These are phyloP conservation scores for Leptatherina wallacei DNA, from an alignment of 2,797 vertebrate species.

Conservation along the genomic window DNA sequence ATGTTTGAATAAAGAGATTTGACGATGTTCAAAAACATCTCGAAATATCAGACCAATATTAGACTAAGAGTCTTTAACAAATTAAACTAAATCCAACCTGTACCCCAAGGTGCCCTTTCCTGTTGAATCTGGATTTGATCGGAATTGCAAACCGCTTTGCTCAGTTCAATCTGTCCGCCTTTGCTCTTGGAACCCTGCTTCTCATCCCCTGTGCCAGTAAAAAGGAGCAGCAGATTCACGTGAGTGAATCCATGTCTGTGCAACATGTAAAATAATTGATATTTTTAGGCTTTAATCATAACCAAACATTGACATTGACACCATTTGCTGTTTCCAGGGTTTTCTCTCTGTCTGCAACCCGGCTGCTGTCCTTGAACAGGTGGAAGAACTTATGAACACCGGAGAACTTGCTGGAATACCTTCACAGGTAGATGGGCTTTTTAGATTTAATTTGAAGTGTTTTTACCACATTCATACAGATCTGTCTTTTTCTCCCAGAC, in stretches of 20 bases:
- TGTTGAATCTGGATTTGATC: constrained; percentile 89
- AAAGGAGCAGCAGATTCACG: constrained; percentile 89
- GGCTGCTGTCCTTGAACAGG: constrained; percentile 86
- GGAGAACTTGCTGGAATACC: constrained; percentile 90
- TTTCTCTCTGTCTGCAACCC: constrained; percentile 86
- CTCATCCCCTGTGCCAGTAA: constrained; percentile 88
- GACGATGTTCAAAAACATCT: too few species aligned
- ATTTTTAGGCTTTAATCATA: neutral
- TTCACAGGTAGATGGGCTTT: constrained; percentile 81
- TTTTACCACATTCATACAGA: neutral
- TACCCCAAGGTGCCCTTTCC: constrained; percentile 89
- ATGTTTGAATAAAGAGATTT: too few species aligned
- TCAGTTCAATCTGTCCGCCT: constrained; percentile 89
- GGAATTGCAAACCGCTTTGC: constrained; percentile 91
- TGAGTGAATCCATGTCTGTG: constrained; percentile 47
- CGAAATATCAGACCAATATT: too few species aligned
- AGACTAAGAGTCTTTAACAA: too few species aligned
- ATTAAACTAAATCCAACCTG: too few species aligned
- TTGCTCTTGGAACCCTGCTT: constrained; percentile 90
- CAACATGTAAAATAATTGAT: neutral
- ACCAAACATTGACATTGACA: neutral
- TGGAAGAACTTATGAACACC: constrained; percentile 87
- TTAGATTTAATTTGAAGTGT: neutral
- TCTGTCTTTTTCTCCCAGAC: neutral
- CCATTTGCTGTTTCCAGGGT: constrained; percentile 74